Evolutionary conservation across 35 echinoderm and acorn worm species (phyloP).

Genomic region (Anneissia japonica): DNA sequence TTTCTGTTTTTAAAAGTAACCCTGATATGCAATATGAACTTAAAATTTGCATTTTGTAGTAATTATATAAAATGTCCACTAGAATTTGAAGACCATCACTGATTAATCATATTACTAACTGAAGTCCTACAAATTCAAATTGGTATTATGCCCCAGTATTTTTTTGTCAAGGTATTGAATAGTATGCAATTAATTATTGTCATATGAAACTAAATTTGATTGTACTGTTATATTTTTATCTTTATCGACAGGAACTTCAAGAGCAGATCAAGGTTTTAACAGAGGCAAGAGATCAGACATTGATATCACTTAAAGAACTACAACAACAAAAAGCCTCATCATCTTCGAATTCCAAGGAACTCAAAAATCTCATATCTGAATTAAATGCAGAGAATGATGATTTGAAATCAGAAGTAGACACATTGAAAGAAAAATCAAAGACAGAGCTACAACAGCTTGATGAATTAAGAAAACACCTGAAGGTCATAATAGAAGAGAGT

Average conservation of each 20-base stretch:
- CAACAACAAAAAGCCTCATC: constrained; percentile 40
- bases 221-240: constrained; percentile 1
- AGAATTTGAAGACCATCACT: not conserved
- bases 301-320: constrained; percentile 56
- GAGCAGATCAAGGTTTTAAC: constrained; percentile 69
- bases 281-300: constrained; percentile 70
- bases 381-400: not conserved
- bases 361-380: not conserved
- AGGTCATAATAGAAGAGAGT: constrained; percentile 33
- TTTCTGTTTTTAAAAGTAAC: too few species aligned
- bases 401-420: not conserved
- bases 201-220: too few species aligned
- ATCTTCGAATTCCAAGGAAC: not conserved
- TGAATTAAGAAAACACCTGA: not conserved
- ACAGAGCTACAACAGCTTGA: not conserved
- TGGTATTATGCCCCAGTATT: not conserved
- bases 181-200: too few species aligned
- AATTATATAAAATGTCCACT: too few species aligned
- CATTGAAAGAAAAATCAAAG: not conserved
- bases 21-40: too few species aligned
- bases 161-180: not conserved
- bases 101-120: not conserved
- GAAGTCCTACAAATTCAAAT: not conserved
- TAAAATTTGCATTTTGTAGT: too few species aligned
- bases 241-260: constrained; percentile 47